phyloP scores from a whole-genome alignment of 2,113 vertebrate species.

The Sisor rabdophorus region DNA sequence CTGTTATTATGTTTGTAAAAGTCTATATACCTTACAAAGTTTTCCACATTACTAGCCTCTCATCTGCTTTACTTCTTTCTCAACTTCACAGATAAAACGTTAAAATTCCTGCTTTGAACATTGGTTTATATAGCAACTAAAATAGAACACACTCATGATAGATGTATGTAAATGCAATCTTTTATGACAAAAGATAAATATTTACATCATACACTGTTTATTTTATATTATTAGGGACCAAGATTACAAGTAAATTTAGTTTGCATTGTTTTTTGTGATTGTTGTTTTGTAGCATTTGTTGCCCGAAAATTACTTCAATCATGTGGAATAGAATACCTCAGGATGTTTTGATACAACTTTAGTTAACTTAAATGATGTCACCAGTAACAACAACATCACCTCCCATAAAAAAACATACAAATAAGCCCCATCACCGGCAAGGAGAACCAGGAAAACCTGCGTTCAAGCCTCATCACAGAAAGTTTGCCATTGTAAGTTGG shows the following conservation, averaged over 20 bases:
- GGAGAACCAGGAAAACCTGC: too few species aligned
- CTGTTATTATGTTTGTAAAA: background rate
- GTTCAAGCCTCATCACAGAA: too few species aligned
- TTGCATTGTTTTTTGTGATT: background rate
- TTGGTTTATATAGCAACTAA: background rate
- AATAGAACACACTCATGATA: background rate
- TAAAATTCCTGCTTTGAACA: background rate
- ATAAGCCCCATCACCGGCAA: background rate
- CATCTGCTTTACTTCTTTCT: background rate
- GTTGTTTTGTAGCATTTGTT: background rate
- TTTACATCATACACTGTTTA: background rate
- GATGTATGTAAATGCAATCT: background rate
- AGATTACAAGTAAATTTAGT: background rate
- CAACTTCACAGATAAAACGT: background rate
- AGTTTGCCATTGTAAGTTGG: too few species aligned
- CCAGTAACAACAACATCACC: background rate
- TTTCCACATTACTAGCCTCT: background rate
- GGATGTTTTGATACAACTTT: background rate
- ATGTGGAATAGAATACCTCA: background rate
- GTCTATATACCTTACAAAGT: slow-evolving; percentile 2
- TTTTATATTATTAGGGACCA: background rate
- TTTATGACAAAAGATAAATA: background rate
- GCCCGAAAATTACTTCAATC: background rate
- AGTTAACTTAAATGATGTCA: background rate
- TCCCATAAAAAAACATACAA: background rate